These are phyloP conservation scores for Parapsyche elsis DNA, from an alignment of 1,140 invertebrate species.

Conservation along the genomic window DNA sequence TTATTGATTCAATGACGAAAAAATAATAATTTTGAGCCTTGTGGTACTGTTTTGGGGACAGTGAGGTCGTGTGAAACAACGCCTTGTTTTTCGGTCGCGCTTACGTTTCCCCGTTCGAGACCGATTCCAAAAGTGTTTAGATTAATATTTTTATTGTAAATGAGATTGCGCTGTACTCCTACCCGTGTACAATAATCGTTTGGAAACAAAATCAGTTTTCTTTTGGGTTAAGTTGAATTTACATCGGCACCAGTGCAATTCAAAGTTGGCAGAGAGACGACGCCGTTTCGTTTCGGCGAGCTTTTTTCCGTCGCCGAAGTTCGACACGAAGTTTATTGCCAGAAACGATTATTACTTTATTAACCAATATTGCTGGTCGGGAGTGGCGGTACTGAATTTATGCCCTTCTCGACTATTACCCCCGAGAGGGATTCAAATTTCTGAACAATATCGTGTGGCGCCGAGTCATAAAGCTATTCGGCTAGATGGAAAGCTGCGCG, in stretches of 20 bases:
- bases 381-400: conserved; percentile 51
- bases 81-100: too few relatives aligned
- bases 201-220: conserved; percentile 2
- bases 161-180: neutral
- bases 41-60: too few relatives aligned
- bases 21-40: too few relatives aligned
- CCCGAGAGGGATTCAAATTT: conserved; percentile 51
- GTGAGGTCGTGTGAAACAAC: too few relatives aligned
- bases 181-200: conserved; percentile 2
- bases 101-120: too few relatives aligned
- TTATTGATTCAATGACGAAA: too few relatives aligned
- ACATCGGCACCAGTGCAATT: conserved; percentile 14
- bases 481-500: conserved; percentile 54
- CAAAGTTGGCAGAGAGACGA: conserved; percentile 9
- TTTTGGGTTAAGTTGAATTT: conserved; percentile 10
- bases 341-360: conserved; percentile 56
- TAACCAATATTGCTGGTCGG: conserved; percentile 56
- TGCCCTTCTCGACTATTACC: conserved; percentile 49
- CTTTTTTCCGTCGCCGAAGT: neutral
- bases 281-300: neutral
- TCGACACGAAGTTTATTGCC: conserved; percentile 48
- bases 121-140: too few relatives aligned
- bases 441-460: conserved; percentile 54
- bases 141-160: conserved; percentile 23
- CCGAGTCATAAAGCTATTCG: conserved; percentile 51